Conservation (phyloP, 2,113 vertebrate genomes). For the Amia ocellicauda region DNA sequence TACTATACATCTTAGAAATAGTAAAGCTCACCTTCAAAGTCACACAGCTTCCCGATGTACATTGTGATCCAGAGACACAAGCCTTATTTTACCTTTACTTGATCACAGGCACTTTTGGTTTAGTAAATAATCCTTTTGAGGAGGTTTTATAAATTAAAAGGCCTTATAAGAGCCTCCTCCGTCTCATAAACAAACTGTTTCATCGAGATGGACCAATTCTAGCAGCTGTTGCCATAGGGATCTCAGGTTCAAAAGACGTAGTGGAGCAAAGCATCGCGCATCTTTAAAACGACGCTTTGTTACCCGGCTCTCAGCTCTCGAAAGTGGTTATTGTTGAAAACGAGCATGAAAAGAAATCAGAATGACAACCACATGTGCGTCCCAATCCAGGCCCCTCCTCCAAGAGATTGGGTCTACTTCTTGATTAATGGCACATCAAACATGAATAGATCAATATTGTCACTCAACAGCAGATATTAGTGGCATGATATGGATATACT, state of each 20-base stretch:
- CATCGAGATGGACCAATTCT: background rate
- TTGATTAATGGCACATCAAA: background rate
- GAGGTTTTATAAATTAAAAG: slow-evolving; percentile 14
- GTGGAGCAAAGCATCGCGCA: slow-evolving; percentile 9
- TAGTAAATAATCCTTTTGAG: too few relatives aligned
- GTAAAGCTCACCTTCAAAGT: too few relatives aligned
- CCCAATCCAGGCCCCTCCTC: slow-evolving; percentile 7
- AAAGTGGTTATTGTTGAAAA: slow-evolving; percentile 25
- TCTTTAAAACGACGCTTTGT: slow-evolving; percentile 26
- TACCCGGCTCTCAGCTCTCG: slow-evolving; percentile 17
- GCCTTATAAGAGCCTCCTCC: slow-evolving; percentile 26
- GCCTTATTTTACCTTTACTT: too few relatives aligned
- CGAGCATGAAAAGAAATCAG: slow-evolving; percentile 26
- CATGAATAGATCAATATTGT: too few relatives aligned
- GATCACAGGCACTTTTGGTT: too few relatives aligned
- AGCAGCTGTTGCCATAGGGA: slow-evolving; percentile 44
- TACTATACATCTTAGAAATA: too few relatives aligned
- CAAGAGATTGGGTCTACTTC: background rate
- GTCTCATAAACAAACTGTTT: background rate
- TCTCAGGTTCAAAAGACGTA: slow-evolving; percentile 17
- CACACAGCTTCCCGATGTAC: too few relatives aligned
- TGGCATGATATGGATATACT: too few relatives aligned
- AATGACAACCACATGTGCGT: slow-evolving; percentile 23
- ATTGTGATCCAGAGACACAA: too few relatives aligned
- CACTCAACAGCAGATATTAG: too few relatives aligned